Base-by-base conservation (phyloP, 2,888 invertebrate species). In the Cephalotes varians region DNA sequence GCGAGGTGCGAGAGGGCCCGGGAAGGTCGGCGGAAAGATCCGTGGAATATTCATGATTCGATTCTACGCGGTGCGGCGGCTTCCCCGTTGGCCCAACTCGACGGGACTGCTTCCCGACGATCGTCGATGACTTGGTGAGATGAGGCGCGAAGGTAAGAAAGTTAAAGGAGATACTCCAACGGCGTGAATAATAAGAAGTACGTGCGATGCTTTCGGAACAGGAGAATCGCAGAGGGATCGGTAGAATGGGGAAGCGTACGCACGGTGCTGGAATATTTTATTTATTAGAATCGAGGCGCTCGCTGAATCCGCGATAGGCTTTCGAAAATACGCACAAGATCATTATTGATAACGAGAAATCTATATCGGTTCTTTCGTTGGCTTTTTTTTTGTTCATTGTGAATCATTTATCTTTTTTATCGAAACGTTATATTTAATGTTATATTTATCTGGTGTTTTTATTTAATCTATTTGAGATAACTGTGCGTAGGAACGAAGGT, bases 221-320 rank as follows among this genome's bases (percentile, higher is more conserved):
- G 74, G 21, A 64, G 47, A n/a, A 65, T 69, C 69, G 86, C 44
- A 15, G 18, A 18, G 44, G 65, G 81, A 62, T 74, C 82, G 85
- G 65, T 49, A 60, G 79, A 86, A 89, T 88, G 83, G 84, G 85
- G 89, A 86, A 86, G 87, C 83, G 15, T 47, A 40, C 76, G 82
- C 84, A 81, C 86, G 91, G 82, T 81, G 85, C 76, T 56, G 62
- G 89, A 90, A 91, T 91, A 90, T 87, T 40, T 90, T 90, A 91
- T 90, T 83, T 80, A 58, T 72, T 47, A 47, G 34, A 56, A 69
- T 71, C 44, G 34, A 79, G 56, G 5, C 15, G 69, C 18, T 6
- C n/a, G 77, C 3, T 34, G 51, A 47, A 67, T 56, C 44, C 12
- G 40, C 40, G 12, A 40, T 40, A 40, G 4, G 40, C 40, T 40